A percentile compares a stretch with the other conserved stretches of the same genome.
These are phyloP conservation scores for Ptychoptera albimana DNA, from an alignment of 2,888 invertebrate genomes.

Conservation along the genomic window DNA sequence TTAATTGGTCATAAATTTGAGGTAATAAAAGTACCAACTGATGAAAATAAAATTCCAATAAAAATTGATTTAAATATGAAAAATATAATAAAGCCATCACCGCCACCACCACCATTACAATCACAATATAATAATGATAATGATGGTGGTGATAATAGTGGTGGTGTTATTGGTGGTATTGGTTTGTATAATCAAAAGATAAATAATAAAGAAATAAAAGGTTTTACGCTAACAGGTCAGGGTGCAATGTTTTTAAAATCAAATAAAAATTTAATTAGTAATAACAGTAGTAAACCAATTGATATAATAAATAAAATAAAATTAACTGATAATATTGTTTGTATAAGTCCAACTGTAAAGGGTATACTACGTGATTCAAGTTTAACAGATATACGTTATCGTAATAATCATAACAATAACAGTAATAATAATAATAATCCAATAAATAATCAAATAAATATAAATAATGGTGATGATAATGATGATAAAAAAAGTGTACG, in stretches of 20 bases:
- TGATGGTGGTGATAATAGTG: neutral
- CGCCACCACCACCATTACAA: constrained; percentile 4
- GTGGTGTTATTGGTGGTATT: constrained; percentile 4
- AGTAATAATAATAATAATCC: constrained; percentile 7
- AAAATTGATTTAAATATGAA: no score
- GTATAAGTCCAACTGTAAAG: constrained; percentile 28
- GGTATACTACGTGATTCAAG: constrained; percentile 48
- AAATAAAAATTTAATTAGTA: constrained; percentile 23
- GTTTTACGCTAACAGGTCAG: constrained; percentile 35
- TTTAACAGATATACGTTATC: constrained; percentile 24
- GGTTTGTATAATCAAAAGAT: constrained; percentile 9
- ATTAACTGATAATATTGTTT: constrained; percentile 3
- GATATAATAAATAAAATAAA: neutral
- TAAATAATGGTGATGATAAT: constrained; percentile 21
- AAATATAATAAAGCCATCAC: constrained; percentile 2
- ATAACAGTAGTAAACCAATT: constrained; percentile 15
- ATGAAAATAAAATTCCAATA: no score
- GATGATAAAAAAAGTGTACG: constrained; percentile 66
- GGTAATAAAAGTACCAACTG: no score
- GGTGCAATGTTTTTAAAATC: constrained; percentile 49
- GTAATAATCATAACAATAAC: constrained; percentile 16
- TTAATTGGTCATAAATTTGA: no score
- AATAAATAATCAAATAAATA: constrained; percentile 12
- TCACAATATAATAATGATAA: neutral
- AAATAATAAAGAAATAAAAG: constrained; percentile 17